Evolutionary conservation across 2,797 vertebrate genomes (phyloP), one percentile per base, ranked within the genome.

Genomic region (Leptoclinus maculatus): DNA sequence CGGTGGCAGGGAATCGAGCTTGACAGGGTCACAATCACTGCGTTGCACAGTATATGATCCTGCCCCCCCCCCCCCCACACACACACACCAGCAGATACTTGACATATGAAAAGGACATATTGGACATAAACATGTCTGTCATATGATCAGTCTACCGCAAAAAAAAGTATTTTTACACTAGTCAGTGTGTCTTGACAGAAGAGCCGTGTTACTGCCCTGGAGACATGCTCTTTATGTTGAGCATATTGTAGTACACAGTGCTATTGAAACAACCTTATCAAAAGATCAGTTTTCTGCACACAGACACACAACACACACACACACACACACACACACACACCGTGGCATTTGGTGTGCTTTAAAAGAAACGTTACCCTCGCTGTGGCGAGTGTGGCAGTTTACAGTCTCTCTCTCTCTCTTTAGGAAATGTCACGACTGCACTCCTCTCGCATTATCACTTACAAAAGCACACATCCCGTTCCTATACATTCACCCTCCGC

Each of bases 151-250:
- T 59, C 27, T 16, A 29, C 17, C 5, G 27, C 34, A 36, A 36
- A 8, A 8, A 36, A 36, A 5, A 36, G 8, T 36, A 1, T 32
- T 32, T 32, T 32, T 32, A 32, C 29, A 32, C 29, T 32, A 49
- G 45, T 49, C 45, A 10, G 47, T n/a, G 1, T 23, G 1, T 64
- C 21, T 29, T 58, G 32, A 58, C 39, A 71, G 41, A 60, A 41
- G 45, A 45, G 16, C 19, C 29, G 43, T 64, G 34, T 23, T 25
- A 16, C 54, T 39, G 36, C 59, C 60, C 62, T 39, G 16, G 17
- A 39, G 63, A 75, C 63, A 39, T 59, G 7, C 29, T 57, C 71
- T 67, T 59, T 32, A n/a, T 64, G 60, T 38, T 58, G 2, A 76
- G 7, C 2, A 56, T 43, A 36, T 38, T 66, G 56, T 51, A 4